Evolutionary conservation across 1,140 invertebrate species (phyloP).

Genomic region (Papilio polyxenes): DNA sequence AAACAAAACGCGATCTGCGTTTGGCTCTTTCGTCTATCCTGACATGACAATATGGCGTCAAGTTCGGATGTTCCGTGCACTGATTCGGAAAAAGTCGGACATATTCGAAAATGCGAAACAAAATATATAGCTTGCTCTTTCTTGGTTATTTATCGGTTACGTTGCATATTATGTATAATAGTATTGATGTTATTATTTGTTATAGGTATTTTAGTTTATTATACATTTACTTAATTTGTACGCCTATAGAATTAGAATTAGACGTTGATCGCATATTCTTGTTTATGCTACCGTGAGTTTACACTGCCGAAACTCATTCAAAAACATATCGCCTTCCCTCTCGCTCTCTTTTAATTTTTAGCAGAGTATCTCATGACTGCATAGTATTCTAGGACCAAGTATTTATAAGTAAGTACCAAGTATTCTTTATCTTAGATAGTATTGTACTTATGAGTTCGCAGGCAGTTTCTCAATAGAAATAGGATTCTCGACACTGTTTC

Average conservation of each 20-base stretch:
- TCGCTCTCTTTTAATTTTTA: background rate
- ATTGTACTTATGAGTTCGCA: too few relatives aligned
- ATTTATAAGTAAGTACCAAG: too few relatives aligned
- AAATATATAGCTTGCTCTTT: conserved; percentile 48
- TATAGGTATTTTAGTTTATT: background rate
- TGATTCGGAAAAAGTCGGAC: conserved; percentile 56
- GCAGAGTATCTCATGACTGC: too few relatives aligned
- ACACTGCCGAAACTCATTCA: background rate
- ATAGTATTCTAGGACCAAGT: too few relatives aligned
- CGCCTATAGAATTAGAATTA: background rate
- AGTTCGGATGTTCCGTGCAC: conserved; percentile 46
- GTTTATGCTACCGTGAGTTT: background rate
- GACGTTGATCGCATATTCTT: background rate
- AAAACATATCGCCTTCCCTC: background rate
- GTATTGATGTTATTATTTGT: background rate
- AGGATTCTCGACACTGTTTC: too few relatives aligned
- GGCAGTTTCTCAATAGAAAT: too few relatives aligned
- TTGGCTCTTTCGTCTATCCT: conserved; percentile 67
- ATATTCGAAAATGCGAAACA: conserved; percentile 44
- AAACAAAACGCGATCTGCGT: conserved; percentile 55
- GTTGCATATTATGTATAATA: too few relatives aligned
- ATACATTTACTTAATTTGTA: background rate
- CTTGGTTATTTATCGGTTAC: conserved; percentile 1
- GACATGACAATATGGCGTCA: conserved; percentile 77
- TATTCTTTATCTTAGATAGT: too few relatives aligned